These are phyloP conservation scores for Dinomys branickii DNA, from an alignment of 2,113 vertebrate genomes.

Conservation along the genomic window DNA sequence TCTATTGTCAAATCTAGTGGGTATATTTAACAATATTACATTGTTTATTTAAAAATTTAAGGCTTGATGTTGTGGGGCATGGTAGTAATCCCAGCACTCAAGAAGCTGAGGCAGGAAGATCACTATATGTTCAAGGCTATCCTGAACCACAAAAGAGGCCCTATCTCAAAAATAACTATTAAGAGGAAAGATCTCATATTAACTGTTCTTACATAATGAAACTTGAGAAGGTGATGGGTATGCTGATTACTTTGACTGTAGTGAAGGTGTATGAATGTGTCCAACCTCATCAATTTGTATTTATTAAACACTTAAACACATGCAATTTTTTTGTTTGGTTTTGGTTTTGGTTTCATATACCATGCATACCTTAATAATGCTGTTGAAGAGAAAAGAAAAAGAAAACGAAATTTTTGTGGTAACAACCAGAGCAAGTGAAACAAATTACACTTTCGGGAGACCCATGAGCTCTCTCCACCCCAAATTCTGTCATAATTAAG, in stretches of 20 bases:
- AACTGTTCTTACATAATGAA: neutral
- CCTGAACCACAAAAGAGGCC: neutral
- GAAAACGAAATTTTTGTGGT: conserved; percentile 83
- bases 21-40: neutral
- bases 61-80: neutral
- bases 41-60: neutral
- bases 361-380: neutral
- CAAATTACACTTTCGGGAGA: conserved; percentile 78
- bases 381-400: neutral
- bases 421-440: conserved; percentile 81
- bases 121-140: neutral
- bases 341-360: neutral
- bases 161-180: neutral
- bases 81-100: neutral
- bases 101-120: neutral
- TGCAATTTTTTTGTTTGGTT: neutral
- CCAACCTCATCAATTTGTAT: neutral
- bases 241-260: neutral
- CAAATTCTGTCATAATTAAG: conserved; percentile 79
- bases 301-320: neutral
- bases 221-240: neutral
- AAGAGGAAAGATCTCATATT: neutral
- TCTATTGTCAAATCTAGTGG: neutral
- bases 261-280: too few relatives aligned
- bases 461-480: conserved; percentile 78